phyloP scores from a whole-genome alignment of 2,113 vertebrate species.

The Rhabdomys dilectus region DNA sequence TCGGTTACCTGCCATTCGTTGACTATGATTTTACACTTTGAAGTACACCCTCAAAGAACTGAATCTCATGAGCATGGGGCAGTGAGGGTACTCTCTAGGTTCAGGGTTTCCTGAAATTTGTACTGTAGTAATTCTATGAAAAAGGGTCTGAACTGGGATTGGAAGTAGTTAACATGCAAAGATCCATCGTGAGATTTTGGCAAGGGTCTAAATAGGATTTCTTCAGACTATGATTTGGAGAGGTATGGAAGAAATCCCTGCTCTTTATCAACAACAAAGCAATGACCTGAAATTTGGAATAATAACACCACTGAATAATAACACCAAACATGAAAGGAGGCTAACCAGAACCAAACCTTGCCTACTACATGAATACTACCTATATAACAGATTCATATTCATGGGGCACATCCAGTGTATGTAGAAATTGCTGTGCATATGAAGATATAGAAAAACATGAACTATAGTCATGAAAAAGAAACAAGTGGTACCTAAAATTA shows the following conservation, averaged over 20 bases:
- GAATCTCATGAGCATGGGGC: neutral
- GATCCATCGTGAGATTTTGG: neutral
- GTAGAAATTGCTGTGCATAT: neutral
- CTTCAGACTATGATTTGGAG: neutral
- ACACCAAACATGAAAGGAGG: neutral
- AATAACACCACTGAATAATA: neutral
- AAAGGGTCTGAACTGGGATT: neutral
- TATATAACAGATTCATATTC: neutral
- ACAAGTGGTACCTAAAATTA: neutral
- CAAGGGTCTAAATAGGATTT: neutral
- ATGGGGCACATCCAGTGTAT: neutral
- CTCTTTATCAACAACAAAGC: neutral
- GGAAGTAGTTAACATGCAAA: neutral
- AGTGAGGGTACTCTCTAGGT: neutral
- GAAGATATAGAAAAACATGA: neutral
- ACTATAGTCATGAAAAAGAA: neutral
- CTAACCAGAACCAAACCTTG: neutral
- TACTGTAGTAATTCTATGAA: neutral
- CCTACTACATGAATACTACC: neutral
- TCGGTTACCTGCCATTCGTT: too few species aligned
- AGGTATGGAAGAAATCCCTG: neutral
- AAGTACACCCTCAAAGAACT: neutral
- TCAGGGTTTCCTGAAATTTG: neutral
- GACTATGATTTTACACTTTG: neutral
- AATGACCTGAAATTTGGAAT: neutral